Base-by-base conservation (phyloP, 2,888 invertebrate species). In the Protodeltote pygarga region DNA sequence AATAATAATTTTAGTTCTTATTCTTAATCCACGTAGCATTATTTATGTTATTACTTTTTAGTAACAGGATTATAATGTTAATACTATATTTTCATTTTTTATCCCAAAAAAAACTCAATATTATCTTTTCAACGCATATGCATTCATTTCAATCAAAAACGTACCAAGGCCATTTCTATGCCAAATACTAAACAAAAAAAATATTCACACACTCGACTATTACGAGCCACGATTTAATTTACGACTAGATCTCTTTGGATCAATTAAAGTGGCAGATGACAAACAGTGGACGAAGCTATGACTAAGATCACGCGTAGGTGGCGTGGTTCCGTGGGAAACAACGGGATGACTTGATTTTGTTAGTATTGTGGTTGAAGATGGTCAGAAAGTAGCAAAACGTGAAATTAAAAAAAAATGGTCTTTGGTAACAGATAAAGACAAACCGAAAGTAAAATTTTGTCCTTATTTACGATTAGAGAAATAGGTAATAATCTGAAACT, bases 221-320 rank as follows among this genome's bases (percentile, higher is more conserved):
- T 81, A 80, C 69, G 76, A 81, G 71, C 82, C 71, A 86, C 87
- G 87, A 89, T 90, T 90, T 87, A 89, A 91, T 91, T 88, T 81
- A 83, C 76, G 77, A 82, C 80, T 85, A 86, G 86, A 87, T 85
- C 79, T 85, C 79, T 77, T 75, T 77, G 75, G 86, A 87, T 88
- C 90, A 91, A 91, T 91, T 91, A 89, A 81, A 79, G 73, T 73
- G 76, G 79, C 87, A 87, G 84, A 90, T 89, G 91, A 89, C 89
- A 86, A 85, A 83, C 76, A 75, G 69, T 77, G 75, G 55, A 54
- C 65, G 39, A 32, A 38, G 25, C 63, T 58, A 70, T 87, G 90
- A 90, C 83, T 90, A 89, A 90, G 72, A 62, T 47, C 71, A 71
- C 71, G 87, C 87, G 90, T 87, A 82, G 89, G 87, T 80, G 84